phyloP scores from a whole-genome alignment of 1,140 invertebrate genomes.

The Harpegnathos saltator region DNA sequence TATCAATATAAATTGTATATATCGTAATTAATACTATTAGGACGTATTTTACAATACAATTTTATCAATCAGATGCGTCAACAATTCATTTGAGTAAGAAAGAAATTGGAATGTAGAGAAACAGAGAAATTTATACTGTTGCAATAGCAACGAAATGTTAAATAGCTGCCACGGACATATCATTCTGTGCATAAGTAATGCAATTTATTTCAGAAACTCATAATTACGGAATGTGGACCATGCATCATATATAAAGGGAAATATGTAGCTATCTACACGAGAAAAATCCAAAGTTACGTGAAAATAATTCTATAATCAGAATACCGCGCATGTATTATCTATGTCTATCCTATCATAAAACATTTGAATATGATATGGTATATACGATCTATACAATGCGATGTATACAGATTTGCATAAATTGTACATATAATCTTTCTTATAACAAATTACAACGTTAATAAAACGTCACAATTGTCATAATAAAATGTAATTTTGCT shows the following conservation, averaged over 20 bases:
- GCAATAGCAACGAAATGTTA: conserved; percentile 6
- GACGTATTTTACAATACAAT: conserved; percentile 6
- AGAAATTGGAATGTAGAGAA: neutral
- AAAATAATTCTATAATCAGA: conserved; percentile 51
- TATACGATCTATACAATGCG: conserved; percentile 37
- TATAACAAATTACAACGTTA: conserved; percentile 33
- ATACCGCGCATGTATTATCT: conserved; percentile 4
- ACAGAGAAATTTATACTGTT: neutral
- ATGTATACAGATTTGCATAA: conserved; percentile 37
- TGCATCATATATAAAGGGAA: conserved; percentile 2
- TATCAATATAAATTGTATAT: conserved; percentile 2
- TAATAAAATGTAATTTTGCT: neutral
- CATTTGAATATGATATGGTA: conserved; percentile 28
- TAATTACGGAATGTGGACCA: neutral
- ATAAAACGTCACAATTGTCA: conserved; percentile 20
- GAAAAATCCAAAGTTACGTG: neutral
- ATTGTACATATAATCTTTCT: conserved; percentile 39
- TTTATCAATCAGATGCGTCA: neutral
- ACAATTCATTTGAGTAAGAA: conserved; percentile 12
- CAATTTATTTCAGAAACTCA: conserved; percentile 37
- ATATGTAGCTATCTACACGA: conserved; percentile 18
- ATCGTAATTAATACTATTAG: conserved; percentile 1
- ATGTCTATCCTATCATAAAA: conserved; percentile 16
- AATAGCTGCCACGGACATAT: neutral
- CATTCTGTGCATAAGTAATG: conserved; percentile 7